Evolutionary conservation across 2,888 invertebrate species (phyloP).

Genomic region (Elgonia sp.): DNA sequence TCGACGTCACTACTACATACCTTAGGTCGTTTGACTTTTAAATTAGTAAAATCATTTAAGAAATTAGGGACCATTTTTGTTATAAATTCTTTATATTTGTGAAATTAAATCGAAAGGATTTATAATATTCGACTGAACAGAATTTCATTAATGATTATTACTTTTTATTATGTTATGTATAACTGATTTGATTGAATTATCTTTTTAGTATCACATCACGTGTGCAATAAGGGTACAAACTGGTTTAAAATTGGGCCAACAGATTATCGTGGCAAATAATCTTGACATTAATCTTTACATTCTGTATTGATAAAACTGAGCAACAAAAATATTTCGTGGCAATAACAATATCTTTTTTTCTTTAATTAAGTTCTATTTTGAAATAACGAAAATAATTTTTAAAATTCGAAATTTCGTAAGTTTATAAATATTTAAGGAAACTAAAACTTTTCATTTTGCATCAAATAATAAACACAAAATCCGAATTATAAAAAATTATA

Average conservation of each 20-base stretch:
- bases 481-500: too few species aligned
- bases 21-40: conserved; percentile 24
- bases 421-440: too few species aligned
- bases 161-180: conserved; percentile 8
- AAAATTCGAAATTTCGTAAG: too few species aligned
- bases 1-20: too few species aligned
- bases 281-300: conserved; percentile 46
- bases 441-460: too few species aligned
- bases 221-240: conserved; percentile 31
- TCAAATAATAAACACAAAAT: too few species aligned
- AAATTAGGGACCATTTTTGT: too few species aligned
- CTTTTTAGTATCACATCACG: conserved; percentile 35
- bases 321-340: conserved; percentile 18
- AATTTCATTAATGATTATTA: not conserved
- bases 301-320: conserved; percentile 43
- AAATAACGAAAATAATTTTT: too few species aligned
- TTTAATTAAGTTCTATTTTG: not conserved
- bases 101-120: too few species aligned
- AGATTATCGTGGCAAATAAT: conserved; percentile 57
- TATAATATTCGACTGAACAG: not conserved
- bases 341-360: not conserved
- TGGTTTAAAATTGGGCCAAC: conserved; percentile 55
- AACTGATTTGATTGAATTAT: conserved; percentile 18
- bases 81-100: too few species aligned
- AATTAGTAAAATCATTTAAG: not conserved